phyloP scores from a whole-genome alignment of 2,797 vertebrate species.

The Thripadectes ignobilis region DNA sequence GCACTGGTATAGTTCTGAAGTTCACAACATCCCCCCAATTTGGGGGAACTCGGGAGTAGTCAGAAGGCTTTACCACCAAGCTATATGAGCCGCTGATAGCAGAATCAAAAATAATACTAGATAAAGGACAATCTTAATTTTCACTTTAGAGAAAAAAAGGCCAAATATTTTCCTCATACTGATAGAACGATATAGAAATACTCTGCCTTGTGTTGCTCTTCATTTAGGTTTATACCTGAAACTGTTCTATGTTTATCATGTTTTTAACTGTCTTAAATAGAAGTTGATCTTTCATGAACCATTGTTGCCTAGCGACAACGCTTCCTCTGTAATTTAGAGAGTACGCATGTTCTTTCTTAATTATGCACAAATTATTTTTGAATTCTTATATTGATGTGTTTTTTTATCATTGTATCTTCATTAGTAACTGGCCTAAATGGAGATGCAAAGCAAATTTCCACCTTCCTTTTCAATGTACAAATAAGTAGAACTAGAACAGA shows the following conservation, averaged over 20 bases:
- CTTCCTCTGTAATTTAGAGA: slow-evolving; percentile 12
- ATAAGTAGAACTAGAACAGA: background rate
- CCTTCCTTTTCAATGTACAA: background rate
- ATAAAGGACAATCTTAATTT: background rate
- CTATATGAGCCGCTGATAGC: background rate
- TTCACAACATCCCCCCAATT: background rate
- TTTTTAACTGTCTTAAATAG: slow-evolving; percentile 4
- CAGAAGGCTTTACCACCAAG: background rate
- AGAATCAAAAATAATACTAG: background rate
- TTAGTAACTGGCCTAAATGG: background rate
- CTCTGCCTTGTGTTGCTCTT: background rate
- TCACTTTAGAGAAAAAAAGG: background rate
- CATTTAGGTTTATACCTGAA: background rate
- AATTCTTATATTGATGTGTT: background rate
- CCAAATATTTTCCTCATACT: background rate
- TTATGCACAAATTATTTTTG: background rate
- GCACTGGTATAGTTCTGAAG: background rate
- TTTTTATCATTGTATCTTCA: background rate
- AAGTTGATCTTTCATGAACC: background rate
- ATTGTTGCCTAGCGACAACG: slow-evolving; percentile 30
- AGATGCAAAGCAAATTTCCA: background rate
- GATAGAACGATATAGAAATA: background rate
- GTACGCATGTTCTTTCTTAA: background rate
- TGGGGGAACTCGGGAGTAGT: background rate
- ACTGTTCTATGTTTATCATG: background rate